phyloP scores from a whole-genome alignment of 1,140 invertebrate species.

The Nephila pilipes region DNA sequence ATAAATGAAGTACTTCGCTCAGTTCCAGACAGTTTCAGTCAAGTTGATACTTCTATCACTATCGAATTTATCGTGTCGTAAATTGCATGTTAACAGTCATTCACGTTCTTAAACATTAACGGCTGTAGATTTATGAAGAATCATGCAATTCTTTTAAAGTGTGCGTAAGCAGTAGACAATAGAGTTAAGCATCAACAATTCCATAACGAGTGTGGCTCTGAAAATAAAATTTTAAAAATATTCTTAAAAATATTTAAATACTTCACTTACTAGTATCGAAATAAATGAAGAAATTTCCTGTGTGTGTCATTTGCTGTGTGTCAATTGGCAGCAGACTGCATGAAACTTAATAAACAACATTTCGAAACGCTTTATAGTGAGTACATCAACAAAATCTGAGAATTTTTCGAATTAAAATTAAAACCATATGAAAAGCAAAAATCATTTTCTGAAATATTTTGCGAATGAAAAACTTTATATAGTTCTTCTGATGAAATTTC shows the following conservation, averaged over 20 bases:
- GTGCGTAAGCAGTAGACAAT: neutral
- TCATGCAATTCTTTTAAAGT: neutral
- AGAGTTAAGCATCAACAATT: too few relatives aligned
- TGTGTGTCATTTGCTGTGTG: neutral
- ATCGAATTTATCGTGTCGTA: neutral
- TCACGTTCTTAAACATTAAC: neutral
- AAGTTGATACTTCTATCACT: neutral
- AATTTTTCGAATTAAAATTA: too few relatives aligned
- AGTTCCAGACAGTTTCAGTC: neutral
- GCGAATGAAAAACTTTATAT: neutral
- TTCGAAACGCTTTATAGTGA: too few relatives aligned
- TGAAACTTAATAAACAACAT: neutral
- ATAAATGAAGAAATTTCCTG: neutral
- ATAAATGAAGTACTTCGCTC: neutral
- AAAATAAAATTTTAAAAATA: constrained; percentile 4
- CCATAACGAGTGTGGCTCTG: neutral
- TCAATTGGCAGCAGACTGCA: neutral
- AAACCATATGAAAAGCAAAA: too few relatives aligned
- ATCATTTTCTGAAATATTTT: neutral
- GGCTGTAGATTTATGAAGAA: neutral
- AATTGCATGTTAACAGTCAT: neutral
- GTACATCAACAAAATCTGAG: too few relatives aligned
- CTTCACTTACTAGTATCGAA: neutral
- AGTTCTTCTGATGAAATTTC: too few relatives aligned
- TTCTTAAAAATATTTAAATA: neutral